These are phyloP conservation scores for Chaunax sp. DNA, from an alignment of 2,797 vertebrate species.

Conservation along the genomic window DNA sequence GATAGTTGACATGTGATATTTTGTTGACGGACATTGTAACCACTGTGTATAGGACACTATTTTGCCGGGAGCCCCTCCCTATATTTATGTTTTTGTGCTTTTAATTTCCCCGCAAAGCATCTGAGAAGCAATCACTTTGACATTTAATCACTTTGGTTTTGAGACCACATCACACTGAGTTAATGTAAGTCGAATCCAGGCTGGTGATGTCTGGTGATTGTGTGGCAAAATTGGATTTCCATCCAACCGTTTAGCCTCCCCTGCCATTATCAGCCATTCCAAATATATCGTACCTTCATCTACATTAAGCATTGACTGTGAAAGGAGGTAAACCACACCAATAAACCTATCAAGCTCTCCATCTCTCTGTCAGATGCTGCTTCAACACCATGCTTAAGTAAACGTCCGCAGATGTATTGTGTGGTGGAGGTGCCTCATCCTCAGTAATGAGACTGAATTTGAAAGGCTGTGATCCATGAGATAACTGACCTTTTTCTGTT, in stretches of 20 bases:
- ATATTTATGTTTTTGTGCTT: slow-evolving; percentile 20
- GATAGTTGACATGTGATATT: slow-evolving; percentile 11
- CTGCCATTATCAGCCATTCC: slow-evolving; percentile 67
- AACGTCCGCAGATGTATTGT: slow-evolving; percentile 56
- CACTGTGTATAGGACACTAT: background rate
- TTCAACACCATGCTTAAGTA: slow-evolving; percentile 53
- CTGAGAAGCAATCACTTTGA: slow-evolving; percentile 60
- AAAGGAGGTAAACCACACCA: slow-evolving; percentile 56
- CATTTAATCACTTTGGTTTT: slow-evolving; percentile 68
- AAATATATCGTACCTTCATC: slow-evolving; percentile 67
- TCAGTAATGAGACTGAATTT: slow-evolving; percentile 73
- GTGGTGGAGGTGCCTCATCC: slow-evolving; percentile 64
- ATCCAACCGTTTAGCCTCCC: slow-evolving; percentile 67
- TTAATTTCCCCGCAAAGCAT: slow-evolving; percentile 40
- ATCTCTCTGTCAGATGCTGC: slow-evolving; percentile 53
- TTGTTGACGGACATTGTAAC: slow-evolving; percentile 1
- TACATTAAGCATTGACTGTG: slow-evolving; percentile 45
- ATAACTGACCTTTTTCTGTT: slow-evolving; percentile 76
- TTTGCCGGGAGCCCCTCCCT: slow-evolving; percentile 3
- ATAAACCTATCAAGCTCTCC: slow-evolving; percentile 61
- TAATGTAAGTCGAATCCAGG: slow-evolving; percentile 59
- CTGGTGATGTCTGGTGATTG: slow-evolving; percentile 72
- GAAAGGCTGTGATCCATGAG: slow-evolving; percentile 74
- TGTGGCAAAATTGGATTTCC: slow-evolving; percentile 78
- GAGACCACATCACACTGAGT: slow-evolving; percentile 66